Conservation (phyloP, 2,797 vertebrate genomes). For the Phalanger gymnotis region DNA sequence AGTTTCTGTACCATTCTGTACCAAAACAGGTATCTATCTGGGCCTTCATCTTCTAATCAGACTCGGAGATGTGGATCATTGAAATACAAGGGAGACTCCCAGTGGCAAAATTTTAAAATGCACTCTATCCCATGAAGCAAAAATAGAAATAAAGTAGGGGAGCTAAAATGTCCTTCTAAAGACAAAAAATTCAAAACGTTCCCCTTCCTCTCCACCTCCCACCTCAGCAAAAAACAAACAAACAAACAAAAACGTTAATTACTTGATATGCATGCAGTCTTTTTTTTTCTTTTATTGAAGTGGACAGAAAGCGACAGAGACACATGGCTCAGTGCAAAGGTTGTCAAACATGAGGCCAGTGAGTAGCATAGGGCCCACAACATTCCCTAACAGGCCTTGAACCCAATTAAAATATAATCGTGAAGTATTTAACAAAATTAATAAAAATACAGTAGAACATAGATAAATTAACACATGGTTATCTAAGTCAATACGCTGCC, state of each 20-base stretch:
- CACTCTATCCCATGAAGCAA: neutral
- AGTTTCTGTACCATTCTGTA: neutral
- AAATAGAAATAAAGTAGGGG: neutral
- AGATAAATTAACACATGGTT: neutral
- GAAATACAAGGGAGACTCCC: conserved; percentile 58
- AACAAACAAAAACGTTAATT: neutral
- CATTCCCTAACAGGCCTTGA: neutral
- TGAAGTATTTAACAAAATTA: neutral
- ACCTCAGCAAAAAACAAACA: no score
- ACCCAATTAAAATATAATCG: neutral
- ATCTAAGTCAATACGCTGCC: neutral
- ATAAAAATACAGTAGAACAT: neutral
- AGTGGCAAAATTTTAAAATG: conserved; percentile 35
- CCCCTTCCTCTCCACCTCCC: no score
- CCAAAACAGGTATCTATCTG: neutral
- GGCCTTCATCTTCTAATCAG: neutral
- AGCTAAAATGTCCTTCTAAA: neutral
- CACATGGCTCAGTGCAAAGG: neutral
- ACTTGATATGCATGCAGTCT: neutral
- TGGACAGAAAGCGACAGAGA: neutral
- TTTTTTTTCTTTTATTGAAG: neutral
- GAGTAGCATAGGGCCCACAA: neutral
- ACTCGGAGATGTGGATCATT: neutral
- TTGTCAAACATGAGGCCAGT: neutral
- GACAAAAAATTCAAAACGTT: neutral